Base-by-base conservation (phyloP, 2,113 vertebrate species). In the Nibea albiflora region DNA sequence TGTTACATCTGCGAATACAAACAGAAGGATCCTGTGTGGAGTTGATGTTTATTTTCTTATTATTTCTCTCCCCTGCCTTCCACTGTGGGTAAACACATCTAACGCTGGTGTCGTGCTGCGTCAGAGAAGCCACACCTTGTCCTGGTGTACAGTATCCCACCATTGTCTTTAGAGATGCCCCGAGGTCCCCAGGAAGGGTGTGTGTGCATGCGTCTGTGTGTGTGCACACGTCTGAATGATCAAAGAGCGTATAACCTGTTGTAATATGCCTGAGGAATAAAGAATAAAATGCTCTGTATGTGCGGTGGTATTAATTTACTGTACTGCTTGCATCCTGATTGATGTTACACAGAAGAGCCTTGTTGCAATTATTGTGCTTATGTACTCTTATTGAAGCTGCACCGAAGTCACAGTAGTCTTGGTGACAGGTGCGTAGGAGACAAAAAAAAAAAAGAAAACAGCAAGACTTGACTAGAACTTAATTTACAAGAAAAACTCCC, bases 131-230 rank as follows among this genome's bases (percentile, higher is more conserved):
- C 80, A 85, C 85, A 80, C 77, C 65, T 78, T 35, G 26, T 85
- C 78, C 71, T 83, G 81, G 75, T 70, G 44, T 44, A 75, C 72
- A 39, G 46, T 73, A 22, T 81, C 77, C 68, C 70, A 71, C 84
- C 63, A 92, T 91, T 95, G 92, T 92, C 73, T 78, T 76, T 7
- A 31, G 39, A 60, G 35, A 71, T 87, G 85, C 85, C 85, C 35
- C 17, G 84, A 73, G 78, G 54, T 52, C 16, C 6, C 12, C 5
- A 86, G 84, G 86, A 89, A 90, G 79, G 72, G 76, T 63, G 85
- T 73, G 49, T 68, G 53, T 58, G 52, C 64, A 46, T 60, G 57
- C 75, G 66, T 70, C 47, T 62, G 58, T 56, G 4, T 6, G 35
- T 39, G 35, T 39, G 8, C 35, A 39, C 35, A 39, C 8, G 35